Conservation (phyloP, 1,140 invertebrate species). For the Rhynchophorus ferrugineus region DNA sequence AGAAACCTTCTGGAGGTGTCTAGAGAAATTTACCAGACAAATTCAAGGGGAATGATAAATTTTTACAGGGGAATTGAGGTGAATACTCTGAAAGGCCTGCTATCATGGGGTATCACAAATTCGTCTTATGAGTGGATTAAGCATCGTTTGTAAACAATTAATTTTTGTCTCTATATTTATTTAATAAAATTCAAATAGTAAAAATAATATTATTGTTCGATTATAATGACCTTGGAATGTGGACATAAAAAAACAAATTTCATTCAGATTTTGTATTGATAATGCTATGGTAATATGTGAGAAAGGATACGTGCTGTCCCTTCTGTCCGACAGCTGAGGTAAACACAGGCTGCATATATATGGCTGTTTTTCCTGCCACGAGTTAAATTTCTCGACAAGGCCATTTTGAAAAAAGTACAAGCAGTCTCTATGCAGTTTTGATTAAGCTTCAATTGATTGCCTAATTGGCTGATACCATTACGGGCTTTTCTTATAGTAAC, state of each 20-base stretch:
- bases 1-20: slow-evolving; percentile 1
- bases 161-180: no score
- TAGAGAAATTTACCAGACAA: slow-evolving; percentile 11
- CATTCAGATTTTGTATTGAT: no score
- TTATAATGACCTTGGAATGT: no score
- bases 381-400: slow-evolving; percentile 78
- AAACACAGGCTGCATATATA: slow-evolving; percentile 95
- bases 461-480: slow-evolving; percentile 68
- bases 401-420: slow-evolving; percentile 96
- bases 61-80: slow-evolving; percentile 11
- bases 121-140: slow-evolving; percentile 20
- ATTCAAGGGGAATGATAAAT: slow-evolving; percentile 12
- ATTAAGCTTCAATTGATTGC: slow-evolving; percentile 74
- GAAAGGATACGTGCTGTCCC: slow-evolving; percentile 86
- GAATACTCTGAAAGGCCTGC: slow-evolving; percentile 6
- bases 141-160: slow-evolving; percentile 3
- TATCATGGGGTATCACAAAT: slow-evolving; percentile 21
- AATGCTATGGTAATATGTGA: no score
- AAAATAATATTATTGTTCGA: no score
- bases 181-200: no score
- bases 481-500: slow-evolving; percentile 84
- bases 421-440: slow-evolving; percentile 89
- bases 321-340: slow-evolving; percentile 93
- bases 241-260: no score
- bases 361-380: slow-evolving; percentile 84